Percentiles rank a stretch among this genome's conserved stretches.
These are phyloP conservation scores for Pseudopodoces humilis DNA, from an alignment of 2,113 vertebrate genomes.

Conservation along the genomic window DNA sequence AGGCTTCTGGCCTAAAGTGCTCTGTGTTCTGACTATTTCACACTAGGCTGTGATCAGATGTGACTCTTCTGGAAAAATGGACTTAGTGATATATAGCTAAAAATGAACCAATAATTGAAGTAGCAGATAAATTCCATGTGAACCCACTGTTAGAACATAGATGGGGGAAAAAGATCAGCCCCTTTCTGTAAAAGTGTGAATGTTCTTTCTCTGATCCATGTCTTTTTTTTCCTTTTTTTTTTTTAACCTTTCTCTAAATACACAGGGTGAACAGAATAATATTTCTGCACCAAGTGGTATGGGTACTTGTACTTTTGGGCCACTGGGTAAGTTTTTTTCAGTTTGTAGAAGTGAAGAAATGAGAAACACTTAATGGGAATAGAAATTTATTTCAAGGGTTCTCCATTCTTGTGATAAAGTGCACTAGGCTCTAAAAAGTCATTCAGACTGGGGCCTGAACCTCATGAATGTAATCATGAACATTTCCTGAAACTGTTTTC, in stretches of 20 bases:
- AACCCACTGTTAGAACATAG: neutral
- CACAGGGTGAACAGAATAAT: slow-evolving; percentile 87
- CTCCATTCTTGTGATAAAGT: neutral
- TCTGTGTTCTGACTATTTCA: neutral
- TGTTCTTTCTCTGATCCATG: slow-evolving; percentile 15
- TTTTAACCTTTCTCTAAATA: slow-evolving; percentile 69
- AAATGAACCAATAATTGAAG: neutral
- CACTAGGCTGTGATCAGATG: neutral
- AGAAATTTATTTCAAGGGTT: neutral
- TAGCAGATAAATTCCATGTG: neutral
- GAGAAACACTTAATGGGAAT: neutral
- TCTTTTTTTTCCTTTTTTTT: neutral
- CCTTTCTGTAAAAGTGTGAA: neutral
- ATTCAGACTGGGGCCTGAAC: neutral
- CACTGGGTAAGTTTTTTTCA: slow-evolving; percentile 80
- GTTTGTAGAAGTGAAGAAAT: neutral
- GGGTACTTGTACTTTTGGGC: slow-evolving; percentile 87
- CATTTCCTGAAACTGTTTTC: neutral
- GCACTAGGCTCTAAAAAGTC: neutral
- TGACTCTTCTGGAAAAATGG: neutral
- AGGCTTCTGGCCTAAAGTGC: neutral
- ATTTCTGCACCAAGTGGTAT: slow-evolving; percentile 85
- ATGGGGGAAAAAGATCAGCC: neutral
- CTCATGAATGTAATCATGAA: neutral
- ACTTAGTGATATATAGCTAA: neutral